phyloP scores from a whole-genome alignment of 2,888 invertebrate species.

The Plebejus anna region DNA sequence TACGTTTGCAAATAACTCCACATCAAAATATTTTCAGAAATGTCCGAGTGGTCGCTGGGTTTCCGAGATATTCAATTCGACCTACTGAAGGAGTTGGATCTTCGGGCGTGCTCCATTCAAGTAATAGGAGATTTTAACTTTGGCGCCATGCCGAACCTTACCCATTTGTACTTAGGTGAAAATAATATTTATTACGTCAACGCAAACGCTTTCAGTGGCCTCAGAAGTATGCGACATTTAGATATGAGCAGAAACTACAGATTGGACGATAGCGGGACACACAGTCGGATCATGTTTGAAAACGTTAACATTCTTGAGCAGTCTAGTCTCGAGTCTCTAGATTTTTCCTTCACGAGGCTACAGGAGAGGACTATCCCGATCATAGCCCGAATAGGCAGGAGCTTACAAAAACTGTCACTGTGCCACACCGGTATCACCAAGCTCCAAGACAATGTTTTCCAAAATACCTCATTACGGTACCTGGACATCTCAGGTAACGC shows the following conservation, averaged over 20 bases:
- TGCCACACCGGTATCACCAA: slow-evolving; percentile 67
- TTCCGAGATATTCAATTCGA: slow-evolving; percentile 51
- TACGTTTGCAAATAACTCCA: not conserved
- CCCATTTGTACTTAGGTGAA: slow-evolving; percentile 73
- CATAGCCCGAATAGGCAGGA: slow-evolving; percentile 45
- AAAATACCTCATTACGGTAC: slow-evolving; percentile 58
- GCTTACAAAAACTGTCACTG: slow-evolving; percentile 53
- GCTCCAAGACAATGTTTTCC: slow-evolving; percentile 59
- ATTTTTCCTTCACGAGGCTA: slow-evolving; percentile 56
- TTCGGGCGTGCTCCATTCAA: slow-evolving; percentile 77
- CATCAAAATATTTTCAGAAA: slow-evolving; percentile 38
- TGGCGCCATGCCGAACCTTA: slow-evolving; percentile 61
- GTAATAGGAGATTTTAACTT: slow-evolving; percentile 64
- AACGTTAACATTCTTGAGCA: slow-evolving; percentile 41
- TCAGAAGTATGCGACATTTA: slow-evolving; percentile 64
- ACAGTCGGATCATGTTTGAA: slow-evolving; percentile 43
- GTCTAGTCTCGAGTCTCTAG: slow-evolving; percentile 52
- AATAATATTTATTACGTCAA: slow-evolving; percentile 71
- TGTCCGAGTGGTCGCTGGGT: slow-evolving; percentile 51
- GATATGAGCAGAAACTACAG: slow-evolving; percentile 74
- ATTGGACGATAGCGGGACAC: slow-evolving; percentile 40
- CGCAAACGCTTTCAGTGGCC: slow-evolving; percentile 57
- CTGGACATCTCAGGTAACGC: slow-evolving; percentile 80
- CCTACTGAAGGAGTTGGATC: slow-evolving; percentile 73
- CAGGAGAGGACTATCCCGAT: slow-evolving; percentile 42